Base-by-base conservation (phyloP, 1,140 invertebrate species). In the Parapsyche elsis region DNA sequence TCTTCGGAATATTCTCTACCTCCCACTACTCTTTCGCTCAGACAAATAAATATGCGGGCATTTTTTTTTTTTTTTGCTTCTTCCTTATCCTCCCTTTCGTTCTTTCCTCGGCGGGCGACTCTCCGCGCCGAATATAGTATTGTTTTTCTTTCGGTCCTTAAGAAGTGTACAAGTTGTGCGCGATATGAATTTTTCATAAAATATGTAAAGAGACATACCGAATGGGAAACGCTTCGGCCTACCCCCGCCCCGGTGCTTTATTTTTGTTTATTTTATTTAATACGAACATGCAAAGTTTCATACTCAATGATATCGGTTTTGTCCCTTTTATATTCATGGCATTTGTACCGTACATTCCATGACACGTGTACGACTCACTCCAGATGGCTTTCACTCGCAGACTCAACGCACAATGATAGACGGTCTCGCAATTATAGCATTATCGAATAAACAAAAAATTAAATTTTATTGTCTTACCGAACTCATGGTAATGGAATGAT, bases 21-120 rank as follows among this genome's bases (percentile, higher is more conserved):
- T 23, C 21, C 57, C n/a, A n/a, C n/a, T n/a, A 38, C 30, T 38
- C 30, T 7, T 38, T 53, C 16, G 2, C 64, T 12, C 23, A 79
- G 24, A 53, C 49, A 53, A 53, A 53, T 53, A 82, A 80, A 82
- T 80, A 82, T 82, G 76, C 64, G 78, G 59, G 21, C 61, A 71
- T 76, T 82, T 73, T 77, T 82, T 73, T 57, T 16, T 61, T 23
- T n/a, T 46, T 46, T 46, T 46, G 5, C 45, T 46, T 53, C 49
- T 16, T 53, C 16, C 16, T 53, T 53, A 5, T 12, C 12, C 12
- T 12, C 12, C 14, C 26, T 26, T 67, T 67, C 24, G 14, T 9
- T 67, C 23, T 12, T 53, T 53, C 26, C 64, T 24, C 19, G 21
- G n/a, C 21, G 14, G 4, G 64, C 64, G 49, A 16, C 49, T 16